These are phyloP conservation scores for Dermatophagoides farinae DNA, from an alignment of 1,140 invertebrate species.

Conservation along the genomic window DNA sequence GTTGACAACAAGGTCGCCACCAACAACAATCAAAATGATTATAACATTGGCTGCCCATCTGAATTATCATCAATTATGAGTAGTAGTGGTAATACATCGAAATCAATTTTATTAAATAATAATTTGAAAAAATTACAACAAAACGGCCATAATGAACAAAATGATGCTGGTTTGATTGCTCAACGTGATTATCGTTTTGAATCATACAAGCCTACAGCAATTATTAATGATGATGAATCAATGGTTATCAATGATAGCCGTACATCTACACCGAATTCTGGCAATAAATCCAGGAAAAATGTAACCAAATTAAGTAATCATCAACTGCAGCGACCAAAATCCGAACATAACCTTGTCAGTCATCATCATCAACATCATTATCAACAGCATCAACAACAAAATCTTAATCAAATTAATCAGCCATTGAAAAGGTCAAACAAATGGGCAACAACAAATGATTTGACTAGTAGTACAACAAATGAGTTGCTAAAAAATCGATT, in stretches of 20 bases:
- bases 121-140: no score
- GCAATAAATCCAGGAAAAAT: not conserved
- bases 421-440: not conserved
- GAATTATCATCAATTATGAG: not conserved
- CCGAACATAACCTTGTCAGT: not conserved
- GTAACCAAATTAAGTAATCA: no score
- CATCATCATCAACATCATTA: not conserved
- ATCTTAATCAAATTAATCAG: not conserved
- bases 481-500: conserved; percentile 1
- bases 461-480: not conserved
- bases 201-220: not conserved
- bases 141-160: no score
- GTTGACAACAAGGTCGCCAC: not conserved
- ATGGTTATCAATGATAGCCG: not conserved
- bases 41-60: no score
- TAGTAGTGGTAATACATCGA: not conserved
- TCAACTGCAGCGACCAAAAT: no score
- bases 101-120: not conserved
- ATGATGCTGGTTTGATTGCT: not conserved
- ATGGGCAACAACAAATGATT: not conserved
- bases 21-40: not conserved
- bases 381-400: not conserved
- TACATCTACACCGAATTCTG: no score
- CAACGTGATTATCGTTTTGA: conserved; percentile 3
- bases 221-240: not conserved